These are phyloP conservation scores for Psittacara wagleri DNA, from an alignment of 2,113 vertebrate species.

Conservation along the genomic window DNA sequence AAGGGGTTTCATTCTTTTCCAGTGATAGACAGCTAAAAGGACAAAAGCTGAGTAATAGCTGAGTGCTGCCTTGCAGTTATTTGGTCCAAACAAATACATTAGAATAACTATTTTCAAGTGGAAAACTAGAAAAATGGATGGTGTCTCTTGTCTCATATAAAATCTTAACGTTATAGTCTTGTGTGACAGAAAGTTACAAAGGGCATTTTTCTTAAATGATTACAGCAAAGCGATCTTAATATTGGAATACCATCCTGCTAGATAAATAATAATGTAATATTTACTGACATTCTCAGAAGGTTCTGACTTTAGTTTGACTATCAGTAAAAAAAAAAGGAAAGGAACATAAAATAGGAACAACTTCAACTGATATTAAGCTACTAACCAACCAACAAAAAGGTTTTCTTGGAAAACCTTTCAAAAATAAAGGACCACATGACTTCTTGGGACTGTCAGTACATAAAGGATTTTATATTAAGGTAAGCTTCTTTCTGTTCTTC, in stretches of 20 bases:
- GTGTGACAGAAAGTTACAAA: not conserved
- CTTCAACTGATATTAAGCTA: not conserved
- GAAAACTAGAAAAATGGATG: not conserved
- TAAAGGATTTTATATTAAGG: not conserved
- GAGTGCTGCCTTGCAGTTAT: not conserved
- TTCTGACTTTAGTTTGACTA: not conserved
- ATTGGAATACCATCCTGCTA: not conserved
- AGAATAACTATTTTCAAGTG: not conserved
- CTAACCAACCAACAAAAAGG: not conserved
- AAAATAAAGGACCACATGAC: not conserved
- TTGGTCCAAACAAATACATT: not conserved
- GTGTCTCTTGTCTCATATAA: not conserved
- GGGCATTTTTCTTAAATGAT: not conserved
- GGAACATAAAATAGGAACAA: not conserved
- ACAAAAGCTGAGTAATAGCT: not conserved
- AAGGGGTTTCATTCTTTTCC: not conserved
- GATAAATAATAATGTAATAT: not conserved
- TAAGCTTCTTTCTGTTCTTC: not conserved
- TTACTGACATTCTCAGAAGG: not conserved
- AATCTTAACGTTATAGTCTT: not conserved
- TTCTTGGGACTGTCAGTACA: not conserved
- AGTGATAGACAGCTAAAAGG: not conserved
- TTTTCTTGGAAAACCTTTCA: not conserved
- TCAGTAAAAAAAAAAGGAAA: not conserved
- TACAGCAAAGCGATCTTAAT: not conserved